Conservation (phyloP, 2,888 invertebrate species). For the Patella depressa region DNA sequence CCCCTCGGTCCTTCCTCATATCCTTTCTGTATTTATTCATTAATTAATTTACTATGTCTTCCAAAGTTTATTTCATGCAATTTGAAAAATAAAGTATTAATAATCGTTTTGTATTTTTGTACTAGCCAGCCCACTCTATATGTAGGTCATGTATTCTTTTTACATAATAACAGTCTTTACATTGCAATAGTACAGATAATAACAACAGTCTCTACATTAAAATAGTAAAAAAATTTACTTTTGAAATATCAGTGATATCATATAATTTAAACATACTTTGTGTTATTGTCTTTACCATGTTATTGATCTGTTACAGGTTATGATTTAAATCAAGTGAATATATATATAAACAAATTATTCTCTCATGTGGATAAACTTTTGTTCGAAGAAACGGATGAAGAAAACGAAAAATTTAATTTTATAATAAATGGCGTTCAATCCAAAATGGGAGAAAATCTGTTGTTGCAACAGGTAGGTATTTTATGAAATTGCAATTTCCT, state of each 20-base stretch:
- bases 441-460: conserved; percentile 61
- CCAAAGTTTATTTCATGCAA: background rate
- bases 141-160: too few species aligned
- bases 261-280: background rate
- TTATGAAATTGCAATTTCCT: background rate
- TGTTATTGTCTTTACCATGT: background rate
- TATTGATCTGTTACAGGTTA: conserved; percentile 53
- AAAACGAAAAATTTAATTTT: conserved; percentile 58
- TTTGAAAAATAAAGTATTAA: background rate
- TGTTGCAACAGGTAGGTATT: conserved; percentile 57
- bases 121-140: too few species aligned
- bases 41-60: background rate
- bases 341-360: conserved; percentile 68
- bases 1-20: too few species aligned
- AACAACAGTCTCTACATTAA: too few species aligned
- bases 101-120: too few species aligned
- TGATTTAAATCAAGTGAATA: conserved; percentile 65
- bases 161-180: too few species aligned
- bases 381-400: conserved; percentile 60
- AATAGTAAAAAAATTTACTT: too few species aligned
- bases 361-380: conserved; percentile 67
- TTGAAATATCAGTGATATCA: too few species aligned
- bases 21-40: background rate
- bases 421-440: conserved; percentile 64
- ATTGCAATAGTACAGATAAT: too few species aligned